Evolutionary conservation across 2,888 invertebrate genomes (phyloP).

Genomic region (Acronicta alni): DNA sequence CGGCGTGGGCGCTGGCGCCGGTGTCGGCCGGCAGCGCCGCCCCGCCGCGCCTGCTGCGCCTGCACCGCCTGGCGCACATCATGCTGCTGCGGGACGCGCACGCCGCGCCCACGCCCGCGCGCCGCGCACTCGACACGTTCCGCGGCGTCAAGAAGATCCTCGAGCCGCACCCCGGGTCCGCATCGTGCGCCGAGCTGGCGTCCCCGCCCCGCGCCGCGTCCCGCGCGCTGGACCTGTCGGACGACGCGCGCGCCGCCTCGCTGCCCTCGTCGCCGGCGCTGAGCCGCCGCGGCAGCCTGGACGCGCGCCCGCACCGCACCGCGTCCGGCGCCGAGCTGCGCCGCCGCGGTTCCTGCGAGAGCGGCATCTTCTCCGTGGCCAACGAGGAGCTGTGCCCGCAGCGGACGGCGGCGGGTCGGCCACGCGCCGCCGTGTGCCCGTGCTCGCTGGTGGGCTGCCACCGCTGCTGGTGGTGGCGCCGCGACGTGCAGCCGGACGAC

Average conservation of each 20-base stretch:
- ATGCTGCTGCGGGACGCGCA: conserved; percentile 96
- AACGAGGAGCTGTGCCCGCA: conserved; percentile 92
- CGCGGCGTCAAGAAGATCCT: conserved; percentile 95
- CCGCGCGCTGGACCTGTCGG: conserved; percentile 53
- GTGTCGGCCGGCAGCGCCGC: conserved; percentile 71
- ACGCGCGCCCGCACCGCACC: conserved; percentile 58
- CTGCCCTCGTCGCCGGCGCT: conserved; percentile 80
- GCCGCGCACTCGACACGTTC: conserved; percentile 93
- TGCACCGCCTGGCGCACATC: conserved; percentile 93
- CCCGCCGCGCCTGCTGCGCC: conserved; percentile 81
- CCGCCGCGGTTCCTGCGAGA: conserved; percentile 94
- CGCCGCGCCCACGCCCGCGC: conserved; percentile 90
- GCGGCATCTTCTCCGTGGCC: conserved; percentile 96
- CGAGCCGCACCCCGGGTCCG: conserved; percentile 91
- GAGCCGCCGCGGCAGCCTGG: conserved; percentile 65
- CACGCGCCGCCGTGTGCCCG: conserved; percentile 78
- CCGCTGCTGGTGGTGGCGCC: conserved; percentile 83
- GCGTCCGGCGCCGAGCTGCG: conserved; percentile 61
- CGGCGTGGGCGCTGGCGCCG: conserved; percentile 58
- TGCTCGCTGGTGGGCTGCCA: conserved; percentile 83
- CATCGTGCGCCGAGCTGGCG: conserved; percentile 93
- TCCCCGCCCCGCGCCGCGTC: conserved; percentile 87
- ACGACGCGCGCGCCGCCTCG: conserved; percentile 74
- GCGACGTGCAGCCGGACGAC: conserved; percentile 55
- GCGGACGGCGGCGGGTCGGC: conserved; percentile 67